Base-by-base conservation (phyloP, 1,140 invertebrate genomes). In the Trichonephila clavipes region DNA sequence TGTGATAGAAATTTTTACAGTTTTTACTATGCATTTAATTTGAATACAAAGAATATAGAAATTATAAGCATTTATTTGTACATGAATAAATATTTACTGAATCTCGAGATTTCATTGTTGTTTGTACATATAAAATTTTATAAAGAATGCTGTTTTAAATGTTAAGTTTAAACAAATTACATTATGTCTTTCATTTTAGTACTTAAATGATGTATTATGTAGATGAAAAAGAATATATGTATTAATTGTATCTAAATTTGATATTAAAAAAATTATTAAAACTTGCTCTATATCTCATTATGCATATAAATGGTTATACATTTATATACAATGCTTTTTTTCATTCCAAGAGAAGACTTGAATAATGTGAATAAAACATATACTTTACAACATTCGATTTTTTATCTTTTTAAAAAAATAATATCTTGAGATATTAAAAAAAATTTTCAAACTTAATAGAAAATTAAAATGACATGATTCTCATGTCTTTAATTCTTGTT, bases 251-350 rank as follows among this genome's bases (percentile, higher is more conserved):
- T 28, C 18, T 34, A 77, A 28, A 77, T 77, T 77, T 40, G 28
- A 77, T 77, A 34, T 77, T 40, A 34, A 77, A 40, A 77, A 77
- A 77, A 34, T 77, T 77, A 77, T 77, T 77, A 28, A 40, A 40
- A 34, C 28, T 40, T 18, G 34, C 34, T 77, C 24, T 40, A 40
- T 77, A 77, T 18, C 34, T 5, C 14, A 77, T 34, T 51, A 8
- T 51, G 51, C 51, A 51, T 51, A 12, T 51, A 51, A 51, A 51
- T 51, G 7, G 5, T 51, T 51, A 51, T 51, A 51, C 44, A 51
- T 51, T 51, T 51, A 51, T 51, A 8, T 51, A 51, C 34, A 40
- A 40, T 40, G 34, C 34, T 4, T 40, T 40, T n/a, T 40, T 40
- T 40, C 34, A 40, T 40, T 40, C 34, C 34, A 40, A 40, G 34